Percentiles rank a stretch among this genome's conserved stretches.
Conservation (phyloP, 2,113 vertebrate genomes). For the Dolichotis patagonum region DNA sequence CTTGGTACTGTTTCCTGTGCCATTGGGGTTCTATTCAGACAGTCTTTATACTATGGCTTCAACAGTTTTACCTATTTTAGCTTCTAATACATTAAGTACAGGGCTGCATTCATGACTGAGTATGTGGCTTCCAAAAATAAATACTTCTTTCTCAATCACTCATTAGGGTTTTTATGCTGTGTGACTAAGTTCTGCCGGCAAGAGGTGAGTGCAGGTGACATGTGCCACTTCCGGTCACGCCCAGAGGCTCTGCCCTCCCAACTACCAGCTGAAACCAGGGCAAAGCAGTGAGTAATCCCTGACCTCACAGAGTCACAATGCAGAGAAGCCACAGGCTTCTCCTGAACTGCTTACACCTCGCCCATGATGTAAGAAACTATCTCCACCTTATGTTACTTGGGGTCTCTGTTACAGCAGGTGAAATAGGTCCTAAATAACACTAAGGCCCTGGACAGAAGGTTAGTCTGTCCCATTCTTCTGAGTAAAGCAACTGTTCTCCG, state of each 20-base stretch:
- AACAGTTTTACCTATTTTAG: not conserved
- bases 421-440: not conserved
- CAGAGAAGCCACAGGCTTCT: not conserved
- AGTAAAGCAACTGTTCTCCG: not conserved
- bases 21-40: not conserved
- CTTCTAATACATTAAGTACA: not conserved
- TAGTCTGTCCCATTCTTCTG: not conserved
- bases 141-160: not conserved
- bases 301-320: not conserved
- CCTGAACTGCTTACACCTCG: not conserved
- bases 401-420: not conserved
- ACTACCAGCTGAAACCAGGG: not conserved
- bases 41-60: not conserved
- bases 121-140: not conserved
- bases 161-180: not conserved
- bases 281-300: not conserved
- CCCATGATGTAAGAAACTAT: not conserved
- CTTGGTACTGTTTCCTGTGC: not conserved
- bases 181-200: not conserved
- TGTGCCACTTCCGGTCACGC: not conserved
- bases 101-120: not conserved
- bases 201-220: not conserved
- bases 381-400: not conserved
- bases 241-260: not conserved
- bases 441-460: not conserved